Percentiles rank a stretch among this genome's conserved stretches.
Evolutionary conservation across 2,113 vertebrate genomes (phyloP).

Genomic region (Ivindomyrus marchei): DNA sequence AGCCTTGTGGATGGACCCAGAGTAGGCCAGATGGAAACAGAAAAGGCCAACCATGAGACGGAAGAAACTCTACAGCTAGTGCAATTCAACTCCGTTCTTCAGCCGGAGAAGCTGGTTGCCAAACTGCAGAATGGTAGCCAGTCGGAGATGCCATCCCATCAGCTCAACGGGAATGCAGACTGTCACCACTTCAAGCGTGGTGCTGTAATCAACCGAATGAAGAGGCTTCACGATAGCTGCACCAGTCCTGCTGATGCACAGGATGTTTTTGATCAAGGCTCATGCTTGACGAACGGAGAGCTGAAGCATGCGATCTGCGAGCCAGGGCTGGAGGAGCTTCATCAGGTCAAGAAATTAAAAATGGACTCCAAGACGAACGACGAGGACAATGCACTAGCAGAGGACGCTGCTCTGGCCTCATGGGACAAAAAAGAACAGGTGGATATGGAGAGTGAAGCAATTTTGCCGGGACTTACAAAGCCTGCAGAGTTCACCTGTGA

Average conservation of each 20-base stretch:
- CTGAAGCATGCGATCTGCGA: constrained; percentile 74
- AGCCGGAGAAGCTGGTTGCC: constrained; percentile 54
- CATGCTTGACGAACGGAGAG: constrained; percentile 75
- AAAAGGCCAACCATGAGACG: constrained; percentile 82
- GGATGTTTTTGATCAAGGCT: constrained; percentile 60
- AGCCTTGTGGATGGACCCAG: constrained; percentile 90
- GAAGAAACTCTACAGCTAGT: constrained; percentile 81
- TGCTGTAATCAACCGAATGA: constrained; percentile 56
- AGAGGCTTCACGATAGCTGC: constrained; percentile 61
- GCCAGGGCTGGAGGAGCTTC: constrained; percentile 60
- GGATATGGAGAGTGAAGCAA: constrained; percentile 48
- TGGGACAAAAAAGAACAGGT: constrained; percentile 44
- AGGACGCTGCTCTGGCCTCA: constrained; percentile 43
- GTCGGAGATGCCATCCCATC: constrained; percentile 56
- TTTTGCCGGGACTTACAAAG: constrained; percentile 52
- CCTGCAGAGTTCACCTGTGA: constrained; percentile 55
- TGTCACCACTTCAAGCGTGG: constrained; percentile 61
- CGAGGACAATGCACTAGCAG: constrained; percentile 50
- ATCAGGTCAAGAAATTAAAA: constrained; percentile 72
- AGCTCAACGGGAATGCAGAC: constrained; percentile 71
- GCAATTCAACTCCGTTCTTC: constrained; percentile 64
- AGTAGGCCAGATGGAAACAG: constrained; percentile 98
- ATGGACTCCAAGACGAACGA: constrained; percentile 65
- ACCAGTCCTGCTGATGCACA: constrained; percentile 58
- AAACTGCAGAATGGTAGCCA: constrained; percentile 81